Base-by-base conservation (phyloP, 2,888 invertebrate genomes). In the Sipha maydis region DNA sequence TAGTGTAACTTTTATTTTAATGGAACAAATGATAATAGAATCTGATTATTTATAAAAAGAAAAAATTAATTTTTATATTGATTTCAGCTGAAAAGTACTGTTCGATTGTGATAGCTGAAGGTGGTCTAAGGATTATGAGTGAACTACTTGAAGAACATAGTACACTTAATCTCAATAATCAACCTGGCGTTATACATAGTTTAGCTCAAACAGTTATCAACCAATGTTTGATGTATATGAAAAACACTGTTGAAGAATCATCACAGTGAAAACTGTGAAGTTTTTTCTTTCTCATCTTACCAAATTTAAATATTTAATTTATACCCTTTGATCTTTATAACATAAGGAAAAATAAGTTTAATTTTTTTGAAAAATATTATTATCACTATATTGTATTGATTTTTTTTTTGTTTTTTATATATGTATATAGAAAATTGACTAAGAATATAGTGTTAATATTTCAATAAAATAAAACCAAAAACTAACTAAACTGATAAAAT, bases 71-170 rank as follows among this genome's bases (percentile, higher is more conserved):
- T 89, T 90, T 90, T 31, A 14, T 28, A 31, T 73, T 34, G 34
- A 14, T 77, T 78, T 54, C 92, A 98, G 98, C 98, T 73, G 95
- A 95, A 89, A 98, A 98, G 93, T 99, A 99, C 93, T 99, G 98
- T 92, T 93, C 94, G 90, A 93, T 98, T 91, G 95, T 99, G 77
- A 95, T 96, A 91, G 94, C 95, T 77, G 99, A 99, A 92, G 96
- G 96, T 67, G 99, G 99, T 0, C 92, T 97, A 83, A 93, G 93
- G 73, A 93, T 97, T 89, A 93, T 99, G 75, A 93, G 94, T 89
- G 94, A 94, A 90, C 92, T 97, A 83, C 92, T 96, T 28, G 91
- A 92, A 19, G 94, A 95, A 91, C 93, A 94, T 17, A 48, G 41
- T 31, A 48, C 38, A 34, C 41, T 69, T 21, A 69, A 83, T 80